These are phyloP conservation scores for Tamandua tetradactyla DNA, from an alignment of 2,797 vertebrate species.

Conservation along the genomic window DNA sequence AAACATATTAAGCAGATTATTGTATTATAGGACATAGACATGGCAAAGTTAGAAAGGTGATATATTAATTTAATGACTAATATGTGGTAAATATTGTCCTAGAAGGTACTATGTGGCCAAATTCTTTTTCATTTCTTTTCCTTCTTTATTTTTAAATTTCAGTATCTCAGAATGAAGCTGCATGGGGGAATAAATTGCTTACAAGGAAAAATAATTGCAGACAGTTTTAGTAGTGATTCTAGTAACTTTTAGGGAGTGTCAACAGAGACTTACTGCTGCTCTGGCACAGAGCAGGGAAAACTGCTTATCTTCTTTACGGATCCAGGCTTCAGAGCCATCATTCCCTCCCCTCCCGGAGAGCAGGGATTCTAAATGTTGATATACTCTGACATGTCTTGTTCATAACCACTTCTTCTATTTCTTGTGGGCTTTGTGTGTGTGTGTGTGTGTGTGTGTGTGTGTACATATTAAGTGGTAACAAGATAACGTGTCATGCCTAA, in stretches of 20 bases:
- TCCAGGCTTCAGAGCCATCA: conserved; percentile 1
- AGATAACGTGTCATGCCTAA: background rate
- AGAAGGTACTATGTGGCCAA: conserved; percentile 13
- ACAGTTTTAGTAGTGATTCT: conserved; percentile 55
- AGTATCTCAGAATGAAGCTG: conserved; percentile 59
- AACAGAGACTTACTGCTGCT: conserved; percentile 61
- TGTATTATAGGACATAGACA: background rate
- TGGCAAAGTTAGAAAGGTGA: background rate
- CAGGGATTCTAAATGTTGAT: conserved; percentile 9
- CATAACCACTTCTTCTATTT: background rate
- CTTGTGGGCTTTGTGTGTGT: background rate
- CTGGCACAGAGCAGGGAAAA: background rate
- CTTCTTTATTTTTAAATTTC: conserved; percentile 40
- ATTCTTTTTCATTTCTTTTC: background rate
- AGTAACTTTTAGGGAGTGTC: conserved; percentile 63
- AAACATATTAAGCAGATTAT: background rate
- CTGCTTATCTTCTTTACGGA: conserved; percentile 8
- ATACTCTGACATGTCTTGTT: background rate
- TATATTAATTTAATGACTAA: background rate
- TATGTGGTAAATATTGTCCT: background rate
- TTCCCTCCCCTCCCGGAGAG: background rate
- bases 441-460: background rate
- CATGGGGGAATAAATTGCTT: conserved; percentile 58
- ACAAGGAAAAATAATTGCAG: conserved; percentile 50
- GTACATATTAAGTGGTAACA: background rate